phyloP scores from a whole-genome alignment of 2,888 invertebrate genomes.

The Melieria omissa region DNA sequence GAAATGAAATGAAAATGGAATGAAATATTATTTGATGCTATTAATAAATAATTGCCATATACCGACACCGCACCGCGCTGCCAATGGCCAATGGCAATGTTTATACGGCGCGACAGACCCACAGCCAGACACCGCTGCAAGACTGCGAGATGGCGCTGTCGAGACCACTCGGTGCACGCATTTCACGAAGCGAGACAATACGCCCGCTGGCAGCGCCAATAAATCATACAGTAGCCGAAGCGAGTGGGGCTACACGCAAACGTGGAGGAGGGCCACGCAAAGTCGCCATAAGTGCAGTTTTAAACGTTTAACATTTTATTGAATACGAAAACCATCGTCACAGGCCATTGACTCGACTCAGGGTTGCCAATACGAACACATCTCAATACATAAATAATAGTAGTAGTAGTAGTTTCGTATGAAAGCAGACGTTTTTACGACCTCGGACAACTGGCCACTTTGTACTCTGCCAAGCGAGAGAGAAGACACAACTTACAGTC shows the following conservation, averaged over 20 bases:
- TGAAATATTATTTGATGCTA: no score
- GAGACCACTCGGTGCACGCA: neutral
- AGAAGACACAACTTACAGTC: no score
- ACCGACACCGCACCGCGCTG: no score
- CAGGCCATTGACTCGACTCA: conserved; percentile 1
- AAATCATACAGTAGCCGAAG: neutral
- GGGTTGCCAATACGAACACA: neutral
- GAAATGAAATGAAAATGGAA: no score
- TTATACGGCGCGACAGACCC: no score
- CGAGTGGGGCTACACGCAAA: neutral
- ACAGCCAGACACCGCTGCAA: neutral
- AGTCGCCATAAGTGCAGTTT: neutral
- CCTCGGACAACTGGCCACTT: no score
- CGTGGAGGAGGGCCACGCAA: neutral
- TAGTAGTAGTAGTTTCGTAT: no score
- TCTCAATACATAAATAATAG: neutral
- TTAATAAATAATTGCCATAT: no score
- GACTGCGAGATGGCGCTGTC: neutral
- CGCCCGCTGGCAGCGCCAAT: neutral
- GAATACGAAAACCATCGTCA: neutral
- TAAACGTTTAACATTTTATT: neutral
- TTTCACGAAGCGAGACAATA: no score
- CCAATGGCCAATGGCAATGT: no score
- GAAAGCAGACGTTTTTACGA: no score
- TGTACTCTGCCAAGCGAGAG: no score